phyloP scores from a whole-genome alignment of 2,888 invertebrate genomes.

The Caenorhabditis panamensis region DNA sequence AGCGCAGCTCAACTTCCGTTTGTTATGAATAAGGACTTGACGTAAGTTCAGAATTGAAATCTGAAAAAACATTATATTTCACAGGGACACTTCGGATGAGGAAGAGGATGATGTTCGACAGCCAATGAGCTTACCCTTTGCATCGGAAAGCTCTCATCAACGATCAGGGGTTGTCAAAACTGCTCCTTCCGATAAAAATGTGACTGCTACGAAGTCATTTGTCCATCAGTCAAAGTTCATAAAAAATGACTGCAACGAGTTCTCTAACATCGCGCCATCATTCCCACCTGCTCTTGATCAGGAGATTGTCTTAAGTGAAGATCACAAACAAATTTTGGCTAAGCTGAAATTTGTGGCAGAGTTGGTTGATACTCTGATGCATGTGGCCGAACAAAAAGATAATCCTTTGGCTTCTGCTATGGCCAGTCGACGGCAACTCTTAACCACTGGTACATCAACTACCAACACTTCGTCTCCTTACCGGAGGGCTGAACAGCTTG shows the following conservation, averaged over 20 bases:
- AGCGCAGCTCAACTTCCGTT: slow-evolving; percentile 31
- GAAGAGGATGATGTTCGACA: slow-evolving; percentile 70
- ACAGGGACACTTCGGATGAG: slow-evolving; percentile 66
- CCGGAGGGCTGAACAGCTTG: slow-evolving; percentile 88
- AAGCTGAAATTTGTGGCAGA: slow-evolving; percentile 97
- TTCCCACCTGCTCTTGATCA: slow-evolving; percentile 91
- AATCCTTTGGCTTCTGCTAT: slow-evolving; percentile 81
- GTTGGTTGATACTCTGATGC: slow-evolving; percentile 93
- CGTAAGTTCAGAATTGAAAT: slow-evolving; percentile 27
- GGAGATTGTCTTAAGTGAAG: slow-evolving; percentile 91
- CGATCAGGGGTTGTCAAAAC: not conserved
- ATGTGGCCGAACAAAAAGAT: slow-evolving; percentile 84
- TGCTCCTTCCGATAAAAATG: not conserved
- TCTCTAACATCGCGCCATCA: slow-evolving; percentile 55
- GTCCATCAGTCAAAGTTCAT: too few species aligned
- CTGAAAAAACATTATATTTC: slow-evolving; percentile 8
- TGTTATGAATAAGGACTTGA: slow-evolving; percentile 48
- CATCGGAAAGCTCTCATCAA: slow-evolving; percentile 30
- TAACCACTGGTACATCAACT: slow-evolving; percentile 29
- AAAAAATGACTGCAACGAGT: too few species aligned
- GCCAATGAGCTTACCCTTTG: slow-evolving; percentile 70
- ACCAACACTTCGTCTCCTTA: slow-evolving; percentile 78
- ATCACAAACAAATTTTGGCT: slow-evolving; percentile 85
- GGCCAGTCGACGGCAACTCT: slow-evolving; percentile 42
- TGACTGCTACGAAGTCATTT: not conserved